Evolutionary conservation across 2,888 invertebrate species (phyloP).

Genomic region (Mythimna pallens): DNA sequence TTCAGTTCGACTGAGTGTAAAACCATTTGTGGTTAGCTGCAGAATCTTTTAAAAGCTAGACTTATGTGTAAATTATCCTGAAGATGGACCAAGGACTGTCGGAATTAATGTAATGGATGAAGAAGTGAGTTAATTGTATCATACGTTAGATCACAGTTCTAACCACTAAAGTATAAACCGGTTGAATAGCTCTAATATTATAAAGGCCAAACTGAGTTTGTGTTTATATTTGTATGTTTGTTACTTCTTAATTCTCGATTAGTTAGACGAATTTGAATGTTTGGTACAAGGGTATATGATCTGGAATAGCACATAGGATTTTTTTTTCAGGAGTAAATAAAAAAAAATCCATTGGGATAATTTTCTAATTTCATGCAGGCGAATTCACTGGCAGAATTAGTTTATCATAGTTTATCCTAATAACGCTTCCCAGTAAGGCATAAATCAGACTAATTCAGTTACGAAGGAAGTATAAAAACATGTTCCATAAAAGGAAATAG

Average conservation of each 20-base stretch:
- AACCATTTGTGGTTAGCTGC: slow-evolving; percentile 36
- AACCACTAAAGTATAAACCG: too few relatives aligned
- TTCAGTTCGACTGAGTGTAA: slow-evolving; percentile 28
- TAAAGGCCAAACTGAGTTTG: too few relatives aligned
- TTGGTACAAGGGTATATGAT: too few relatives aligned
- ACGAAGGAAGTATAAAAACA: not conserved
- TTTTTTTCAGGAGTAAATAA: too few relatives aligned
- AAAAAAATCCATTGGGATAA: too few relatives aligned
- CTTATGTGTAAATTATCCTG: not conserved
- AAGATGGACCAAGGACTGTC: not conserved
- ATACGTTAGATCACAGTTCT: not conserved
- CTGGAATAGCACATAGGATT: too few relatives aligned
- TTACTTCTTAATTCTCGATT: too few relatives aligned
- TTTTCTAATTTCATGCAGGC: too few relatives aligned
- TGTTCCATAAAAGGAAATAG: not conserved
- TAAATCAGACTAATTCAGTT: not conserved
- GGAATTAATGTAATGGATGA: not conserved
- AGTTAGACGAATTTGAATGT: too few relatives aligned
- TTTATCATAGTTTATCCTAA: not conserved
- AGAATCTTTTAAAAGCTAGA: slow-evolving; percentile 19
- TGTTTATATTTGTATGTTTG: too few relatives aligned
- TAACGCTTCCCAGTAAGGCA: not conserved
- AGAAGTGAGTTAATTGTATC: slow-evolving; percentile 5
- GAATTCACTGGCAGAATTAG: too few relatives aligned
- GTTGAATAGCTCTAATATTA: too few relatives aligned